Conservation (phyloP, 2,113 vertebrate genomes). For the Megatriorchis doriae region DNA sequence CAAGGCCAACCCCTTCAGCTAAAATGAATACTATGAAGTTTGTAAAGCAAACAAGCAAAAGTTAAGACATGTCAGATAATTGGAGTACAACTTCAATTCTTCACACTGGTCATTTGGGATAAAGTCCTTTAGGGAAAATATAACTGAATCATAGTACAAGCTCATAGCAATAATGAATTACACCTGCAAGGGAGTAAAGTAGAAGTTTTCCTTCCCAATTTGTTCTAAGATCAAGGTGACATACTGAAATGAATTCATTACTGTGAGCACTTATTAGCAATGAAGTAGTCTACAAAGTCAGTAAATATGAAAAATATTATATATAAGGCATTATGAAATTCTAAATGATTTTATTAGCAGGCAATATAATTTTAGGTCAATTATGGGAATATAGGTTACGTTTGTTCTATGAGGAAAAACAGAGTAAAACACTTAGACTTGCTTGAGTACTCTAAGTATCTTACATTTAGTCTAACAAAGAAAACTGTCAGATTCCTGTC, state of each 20-base stretch:
- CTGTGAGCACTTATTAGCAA: not conserved
- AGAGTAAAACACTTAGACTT: not conserved
- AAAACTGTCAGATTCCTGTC: not conserved
- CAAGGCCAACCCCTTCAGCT: not conserved
- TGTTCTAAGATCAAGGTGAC: not conserved
- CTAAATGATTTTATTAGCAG: not conserved
- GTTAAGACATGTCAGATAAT: not conserved
- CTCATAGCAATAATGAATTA: not conserved
- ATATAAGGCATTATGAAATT: not conserved
- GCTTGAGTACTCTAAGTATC: not conserved
- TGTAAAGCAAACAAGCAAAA: not conserved
- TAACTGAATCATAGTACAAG: not conserved
- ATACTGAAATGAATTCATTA: not conserved
- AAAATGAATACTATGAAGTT: not conserved
- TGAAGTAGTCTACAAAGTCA: not conserved
- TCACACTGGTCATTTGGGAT: not conserved
- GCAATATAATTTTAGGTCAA: not conserved
- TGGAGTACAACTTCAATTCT: not conserved
- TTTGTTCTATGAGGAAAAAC: not conserved
- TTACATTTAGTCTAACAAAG: not conserved
- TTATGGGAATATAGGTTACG: not conserved
- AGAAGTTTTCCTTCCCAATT: not conserved
- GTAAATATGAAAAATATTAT: not conserved
- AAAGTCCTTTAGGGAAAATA: not conserved
- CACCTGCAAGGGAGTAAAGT: not conserved